Conservation (phyloP, 2,888 invertebrate species). For the Pelosia muscerda region DNA sequence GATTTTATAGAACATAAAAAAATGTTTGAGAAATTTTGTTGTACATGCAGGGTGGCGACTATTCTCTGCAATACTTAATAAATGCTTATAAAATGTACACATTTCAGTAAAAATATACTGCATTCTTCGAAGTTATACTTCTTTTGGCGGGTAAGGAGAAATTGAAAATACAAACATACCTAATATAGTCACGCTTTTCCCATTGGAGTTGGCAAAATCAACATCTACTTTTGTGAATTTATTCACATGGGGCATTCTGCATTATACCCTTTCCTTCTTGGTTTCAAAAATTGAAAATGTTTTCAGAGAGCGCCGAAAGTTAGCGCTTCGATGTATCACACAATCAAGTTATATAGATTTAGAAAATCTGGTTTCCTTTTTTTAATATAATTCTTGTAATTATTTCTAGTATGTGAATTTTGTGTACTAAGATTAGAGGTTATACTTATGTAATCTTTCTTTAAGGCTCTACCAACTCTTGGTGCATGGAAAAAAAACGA, state of each 20-base stretch:
- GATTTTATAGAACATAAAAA: not conserved
- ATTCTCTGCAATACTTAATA: not conserved
- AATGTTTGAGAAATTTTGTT: not conserved
- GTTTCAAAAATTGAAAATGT: too few species aligned
- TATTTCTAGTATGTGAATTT: too few species aligned
- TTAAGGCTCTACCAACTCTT: not conserved
- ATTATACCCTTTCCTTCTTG: too few species aligned
- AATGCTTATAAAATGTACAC: not conserved
- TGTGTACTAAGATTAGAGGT: too few species aligned
- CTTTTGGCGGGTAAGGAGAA: conserved; percentile 1
- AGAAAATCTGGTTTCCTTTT: too few species aligned
- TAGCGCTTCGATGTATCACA: too few species aligned
- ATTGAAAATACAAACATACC: not conserved
- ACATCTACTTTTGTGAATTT: not conserved
- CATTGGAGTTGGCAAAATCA: not conserved
- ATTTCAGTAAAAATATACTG: too few species aligned
- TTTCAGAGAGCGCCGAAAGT: too few species aligned
- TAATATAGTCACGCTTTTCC: not conserved
- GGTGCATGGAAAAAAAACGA: not conserved
- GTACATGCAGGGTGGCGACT: not conserved
- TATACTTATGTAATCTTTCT: not conserved
- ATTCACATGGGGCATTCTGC: too few species aligned
- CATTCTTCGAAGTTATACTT: not conserved
- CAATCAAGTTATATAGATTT: too few species aligned
- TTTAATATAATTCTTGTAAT: too few species aligned